phyloP scores from a whole-genome alignment of 2,888 invertebrate species.

The Caenorhabditis wallacei region DNA sequence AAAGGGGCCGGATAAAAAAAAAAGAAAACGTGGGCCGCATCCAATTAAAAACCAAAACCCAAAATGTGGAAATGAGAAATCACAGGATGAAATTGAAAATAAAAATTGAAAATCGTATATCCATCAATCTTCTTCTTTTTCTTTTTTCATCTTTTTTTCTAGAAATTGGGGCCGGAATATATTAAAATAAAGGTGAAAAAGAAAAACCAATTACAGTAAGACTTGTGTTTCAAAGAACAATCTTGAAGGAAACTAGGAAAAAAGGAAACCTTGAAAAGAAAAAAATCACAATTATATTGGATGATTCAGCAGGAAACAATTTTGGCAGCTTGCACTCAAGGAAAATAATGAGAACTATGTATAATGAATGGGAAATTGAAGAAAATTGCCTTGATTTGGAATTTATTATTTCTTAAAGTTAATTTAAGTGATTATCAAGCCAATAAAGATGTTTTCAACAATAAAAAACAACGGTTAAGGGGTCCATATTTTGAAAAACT shows the following conservation, averaged over 20 bases:
- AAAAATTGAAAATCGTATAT: neutral
- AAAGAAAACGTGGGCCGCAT: conserved; percentile 23
- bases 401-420: no score
- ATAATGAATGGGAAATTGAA: no score
- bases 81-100: no score
- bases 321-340: neutral
- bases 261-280: neutral
- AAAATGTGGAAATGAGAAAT: neutral
- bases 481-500: no score
- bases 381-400: neutral
- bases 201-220: neutral
- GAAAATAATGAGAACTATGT: neutral
- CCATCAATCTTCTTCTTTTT: conserved; percentile 5
- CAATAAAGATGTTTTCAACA: no score
- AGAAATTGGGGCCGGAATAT: neutral
- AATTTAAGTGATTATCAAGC: no score
- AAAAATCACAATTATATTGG: neutral
- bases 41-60: conserved; percentile 19
- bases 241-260: no score
- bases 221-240: neutral
- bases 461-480: no score
- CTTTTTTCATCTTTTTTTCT: no score
- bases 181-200: neutral
- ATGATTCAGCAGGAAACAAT: neutral
- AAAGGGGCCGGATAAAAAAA: neutral